These are phyloP conservation scores for Agelaius phoeniceus DNA, from an alignment of 2,113 vertebrate genomes.

Conservation along the genomic window DNA sequence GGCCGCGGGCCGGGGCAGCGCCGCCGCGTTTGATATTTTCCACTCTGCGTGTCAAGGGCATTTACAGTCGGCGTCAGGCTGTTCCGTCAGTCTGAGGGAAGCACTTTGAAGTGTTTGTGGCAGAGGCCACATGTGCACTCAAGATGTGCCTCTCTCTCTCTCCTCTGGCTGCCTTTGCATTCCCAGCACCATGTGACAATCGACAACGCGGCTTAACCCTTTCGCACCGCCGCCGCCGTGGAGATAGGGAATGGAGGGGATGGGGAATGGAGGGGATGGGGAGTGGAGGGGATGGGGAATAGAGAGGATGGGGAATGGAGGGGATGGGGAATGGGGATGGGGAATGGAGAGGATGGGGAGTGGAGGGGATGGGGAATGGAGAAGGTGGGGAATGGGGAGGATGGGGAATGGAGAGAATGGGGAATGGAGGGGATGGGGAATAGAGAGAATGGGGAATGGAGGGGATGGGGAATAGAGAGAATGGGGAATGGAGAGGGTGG, in stretches of 20 bases:
- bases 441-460: too few relatives aligned
- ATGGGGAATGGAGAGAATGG: too few relatives aligned
- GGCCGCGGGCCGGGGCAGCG: constrained; percentile 59
- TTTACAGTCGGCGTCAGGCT: constrained; percentile 98
- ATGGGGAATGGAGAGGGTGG: too few relatives aligned
- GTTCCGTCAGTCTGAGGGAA: constrained; percentile 92
- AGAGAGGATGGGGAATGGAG: too few relatives aligned
- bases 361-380: too few relatives aligned
- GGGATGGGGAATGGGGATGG: too few relatives aligned
- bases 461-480: too few relatives aligned
- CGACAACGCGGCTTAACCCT: constrained; percentile 87
- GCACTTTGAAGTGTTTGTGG: constrained; percentile 97
- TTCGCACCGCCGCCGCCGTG: constrained; percentile 1
- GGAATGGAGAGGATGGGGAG: too few relatives aligned
- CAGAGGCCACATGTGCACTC: constrained; percentile 95
- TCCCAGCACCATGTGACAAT: constrained; percentile 94
- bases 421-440: too few relatives aligned
- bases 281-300: too few relatives aligned
- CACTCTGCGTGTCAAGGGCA: constrained; percentile 94
- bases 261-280: too few relatives aligned
- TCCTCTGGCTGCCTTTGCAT: constrained; percentile 69
- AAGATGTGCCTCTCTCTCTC: constrained; percentile 87
- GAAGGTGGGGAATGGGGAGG: fast-evolving
- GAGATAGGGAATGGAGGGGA: fast-evolving
- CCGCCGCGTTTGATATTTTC: constrained; percentile 92